Evolutionary conservation across 2,888 invertebrate species (phyloP), one percentile per base, ranked within the genome.

Genomic region (Pteria penguin): DNA sequence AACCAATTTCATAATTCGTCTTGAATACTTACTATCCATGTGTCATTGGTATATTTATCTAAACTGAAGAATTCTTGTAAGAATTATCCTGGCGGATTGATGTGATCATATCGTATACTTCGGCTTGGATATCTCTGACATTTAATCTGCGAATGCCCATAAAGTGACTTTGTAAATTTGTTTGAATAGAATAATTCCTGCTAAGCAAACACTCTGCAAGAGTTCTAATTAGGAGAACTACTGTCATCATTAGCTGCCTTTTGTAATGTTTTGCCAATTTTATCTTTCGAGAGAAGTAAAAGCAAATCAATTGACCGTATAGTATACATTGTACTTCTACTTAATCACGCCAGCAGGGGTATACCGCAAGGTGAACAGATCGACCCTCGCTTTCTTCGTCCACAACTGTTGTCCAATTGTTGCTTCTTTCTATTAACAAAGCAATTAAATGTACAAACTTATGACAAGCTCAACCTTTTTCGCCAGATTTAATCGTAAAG

Each of bases 221-320:
- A 55, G 33, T 66, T 76, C 83, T 78, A 82, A 84, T 82, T 84
- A 84, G 68, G 55, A 70, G 57, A 69, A 26, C 79, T 74, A 81
- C 82, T 84, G 82, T 78, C 76, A 79, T 81, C 82, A 84, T 84
- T 84, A 82, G 79, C 74, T 55, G 66, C 66, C 63, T 68, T 54
- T 74, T 71, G 71, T 72, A 70, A 69, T 72, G 72, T 69, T 77
- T 74, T 79, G 71, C 79, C 80, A 77, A 79, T 79, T 80, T 79
- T 76, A 70, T 70, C 70, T 79, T 79, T 76, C 66, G 57, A 63
- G 66, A 32, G 55, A 74, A 70, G 74, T 68, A 63, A 74, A 80
- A 80, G 80, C 79, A 75, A 78, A 71, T 74, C 84, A 81, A 82
- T 82, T 84, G 82, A 81, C 78, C 79, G 72, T 75, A 66, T 66